A percentile compares a stretch with the other conserved stretches of the same genome.
phyloP scores from a whole-genome alignment of 2,797 vertebrate species.

The Morus bassanus region DNA sequence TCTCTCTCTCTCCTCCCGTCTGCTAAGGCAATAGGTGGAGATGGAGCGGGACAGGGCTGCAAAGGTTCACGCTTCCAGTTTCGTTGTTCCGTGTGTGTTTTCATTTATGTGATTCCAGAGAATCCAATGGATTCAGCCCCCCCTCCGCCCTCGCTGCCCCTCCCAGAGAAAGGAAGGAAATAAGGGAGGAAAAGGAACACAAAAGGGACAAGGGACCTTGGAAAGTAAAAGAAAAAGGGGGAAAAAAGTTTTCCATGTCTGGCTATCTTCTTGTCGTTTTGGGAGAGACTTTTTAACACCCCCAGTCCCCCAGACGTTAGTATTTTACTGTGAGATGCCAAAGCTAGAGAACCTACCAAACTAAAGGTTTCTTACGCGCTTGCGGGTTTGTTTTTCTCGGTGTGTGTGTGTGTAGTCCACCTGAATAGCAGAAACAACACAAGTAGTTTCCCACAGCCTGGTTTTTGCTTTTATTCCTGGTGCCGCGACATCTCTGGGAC shows the following conservation, averaged over 20 bases:
- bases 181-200: slow-evolving; percentile 28
- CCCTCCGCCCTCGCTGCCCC: neutral
- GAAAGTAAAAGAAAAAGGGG: neutral
- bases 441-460: neutral
- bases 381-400: neutral
- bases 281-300: neutral
- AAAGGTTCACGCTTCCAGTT: neutral
- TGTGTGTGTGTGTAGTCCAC: neutral
- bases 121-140: slow-evolving; percentile 12
- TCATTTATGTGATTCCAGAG: neutral
- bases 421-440: neutral
- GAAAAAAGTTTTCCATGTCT: neutral
- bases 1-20: neutral
- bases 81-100: neutral
- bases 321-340: neutral
- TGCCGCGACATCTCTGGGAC: neutral
- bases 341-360: neutral
- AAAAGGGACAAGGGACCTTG: slow-evolving; percentile 39
- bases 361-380: neutral
- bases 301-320: neutral
- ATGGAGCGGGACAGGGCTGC: neutral
- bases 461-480: neutral
- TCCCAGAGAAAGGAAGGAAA: slow-evolving; percentile 49
- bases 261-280: neutral
- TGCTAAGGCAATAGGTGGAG: neutral